phyloP scores from a whole-genome alignment of 2,888 invertebrate genomes.

The Xestia xanthographa region DNA sequence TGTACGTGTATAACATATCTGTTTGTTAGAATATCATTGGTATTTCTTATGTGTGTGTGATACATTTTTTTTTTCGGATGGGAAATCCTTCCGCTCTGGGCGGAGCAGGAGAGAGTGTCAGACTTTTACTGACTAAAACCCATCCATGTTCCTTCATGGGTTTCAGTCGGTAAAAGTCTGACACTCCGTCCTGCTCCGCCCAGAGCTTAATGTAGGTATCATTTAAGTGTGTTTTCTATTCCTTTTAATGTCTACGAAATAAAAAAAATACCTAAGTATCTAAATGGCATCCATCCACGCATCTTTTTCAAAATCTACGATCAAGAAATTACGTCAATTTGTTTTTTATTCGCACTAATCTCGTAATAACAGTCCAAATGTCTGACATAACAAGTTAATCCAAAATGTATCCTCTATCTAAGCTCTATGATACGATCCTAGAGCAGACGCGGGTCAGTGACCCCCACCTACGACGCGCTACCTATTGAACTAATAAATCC shows the following conservation, averaged over 20 bases:
- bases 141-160: too few relatives aligned
- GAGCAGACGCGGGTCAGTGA: conserved; percentile 54
- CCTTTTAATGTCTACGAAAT: neutral
- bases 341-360: conserved; percentile 3
- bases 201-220: too few relatives aligned
- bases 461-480: conserved; percentile 61
- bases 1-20: too few relatives aligned
- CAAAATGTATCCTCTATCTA: conserved; percentile 33
- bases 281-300: neutral
- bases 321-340: neutral
- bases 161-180: too few relatives aligned
- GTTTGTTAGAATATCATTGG: too few relatives aligned
- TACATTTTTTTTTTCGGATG: too few relatives aligned
- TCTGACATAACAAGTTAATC: conserved; percentile 36
- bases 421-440: conserved; percentile 36
- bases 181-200: too few relatives aligned
- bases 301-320: neutral
- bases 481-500: conserved; percentile 65
- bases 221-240: neutral
- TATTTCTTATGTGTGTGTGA: too few relatives aligned
- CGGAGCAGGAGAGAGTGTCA: too few relatives aligned
- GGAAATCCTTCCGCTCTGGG: too few relatives aligned
- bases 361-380: neutral
- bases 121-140: too few relatives aligned
- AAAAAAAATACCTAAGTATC: neutral